Conservation (phyloP, 2,888 invertebrate genomes). For the Monochamus alternatus region DNA sequence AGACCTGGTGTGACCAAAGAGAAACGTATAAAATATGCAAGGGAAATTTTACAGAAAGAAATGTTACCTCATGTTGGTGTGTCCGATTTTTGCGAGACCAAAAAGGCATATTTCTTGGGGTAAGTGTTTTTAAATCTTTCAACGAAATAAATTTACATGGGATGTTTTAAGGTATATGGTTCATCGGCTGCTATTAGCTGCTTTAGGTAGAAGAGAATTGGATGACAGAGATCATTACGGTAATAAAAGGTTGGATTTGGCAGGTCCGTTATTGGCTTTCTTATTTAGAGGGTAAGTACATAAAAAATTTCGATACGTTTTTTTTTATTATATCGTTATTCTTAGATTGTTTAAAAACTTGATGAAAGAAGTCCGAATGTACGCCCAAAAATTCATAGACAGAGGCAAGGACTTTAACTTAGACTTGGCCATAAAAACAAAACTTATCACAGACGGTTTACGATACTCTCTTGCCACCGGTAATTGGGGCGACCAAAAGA, state of each 20-base stretch:
- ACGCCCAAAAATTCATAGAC: slow-evolving; percentile 99
- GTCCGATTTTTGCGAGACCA: slow-evolving; percentile 99
- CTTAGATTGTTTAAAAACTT: slow-evolving; percentile 90
- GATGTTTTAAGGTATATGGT: slow-evolving; percentile 89
- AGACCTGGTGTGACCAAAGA: slow-evolving; percentile 99
- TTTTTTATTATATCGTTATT: slow-evolving; percentile 35
- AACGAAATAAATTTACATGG: slow-evolving; percentile 13
- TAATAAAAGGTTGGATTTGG: slow-evolving; percentile 97
- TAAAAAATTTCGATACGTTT: not conserved
- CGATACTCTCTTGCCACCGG: slow-evolving; percentile 99
- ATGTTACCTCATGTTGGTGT: slow-evolving; percentile 99
- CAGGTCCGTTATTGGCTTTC: slow-evolving; percentile 97
- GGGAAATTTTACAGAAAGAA: slow-evolving; percentile 99
- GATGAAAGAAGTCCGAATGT: slow-evolving; percentile 97
- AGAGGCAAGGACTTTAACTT: slow-evolving; percentile 98
- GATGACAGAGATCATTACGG: slow-evolving; percentile 99
- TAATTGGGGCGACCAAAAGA: slow-evolving; percentile 99
- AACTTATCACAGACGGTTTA: slow-evolving; percentile 98
- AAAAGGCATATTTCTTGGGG: slow-evolving; percentile 98
- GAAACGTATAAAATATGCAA: slow-evolving; percentile 98
- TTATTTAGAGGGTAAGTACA: slow-evolving; percentile 87
- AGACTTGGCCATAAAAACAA: slow-evolving; percentile 96
- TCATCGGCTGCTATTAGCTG: slow-evolving; percentile 93
- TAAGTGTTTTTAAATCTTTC: slow-evolving; percentile 56
- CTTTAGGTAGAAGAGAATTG: slow-evolving; percentile 95